Conservation (phyloP, 2,888 invertebrate species). For the Barypeithes pellucidus region DNA sequence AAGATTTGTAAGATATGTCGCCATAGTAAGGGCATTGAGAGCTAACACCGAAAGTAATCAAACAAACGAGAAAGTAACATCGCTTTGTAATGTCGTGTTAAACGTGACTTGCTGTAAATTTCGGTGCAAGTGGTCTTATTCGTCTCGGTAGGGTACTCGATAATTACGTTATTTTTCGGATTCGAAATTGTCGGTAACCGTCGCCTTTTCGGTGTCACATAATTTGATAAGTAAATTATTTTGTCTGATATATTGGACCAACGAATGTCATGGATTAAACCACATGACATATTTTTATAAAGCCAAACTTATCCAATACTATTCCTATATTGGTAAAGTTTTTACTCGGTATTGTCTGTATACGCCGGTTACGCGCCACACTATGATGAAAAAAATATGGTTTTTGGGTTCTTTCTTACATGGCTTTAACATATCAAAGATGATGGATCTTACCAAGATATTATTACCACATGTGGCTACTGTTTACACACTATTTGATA, state of each 20-base stretch:
- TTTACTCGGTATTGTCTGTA: constrained; percentile 8
- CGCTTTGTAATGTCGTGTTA: background rate
- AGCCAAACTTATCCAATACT: background rate
- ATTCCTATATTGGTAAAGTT: background rate
- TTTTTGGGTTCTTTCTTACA: constrained; percentile 19
- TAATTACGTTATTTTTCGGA: too few species aligned
- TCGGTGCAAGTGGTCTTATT: background rate
- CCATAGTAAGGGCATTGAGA: constrained; percentile 18
- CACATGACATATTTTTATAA: too few species aligned
- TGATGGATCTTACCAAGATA: constrained; percentile 45
- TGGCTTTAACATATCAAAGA: constrained; percentile 31
- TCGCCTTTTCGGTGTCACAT: background rate
- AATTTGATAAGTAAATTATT: background rate
- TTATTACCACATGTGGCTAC: constrained; percentile 41
- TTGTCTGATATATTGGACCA: too few species aligned
- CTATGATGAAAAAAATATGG: constrained; percentile 12
- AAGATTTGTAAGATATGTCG: constrained; percentile 6
- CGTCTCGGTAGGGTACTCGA: too few species aligned
- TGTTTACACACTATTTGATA: constrained; percentile 50
- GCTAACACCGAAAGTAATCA: constrained; percentile 8
- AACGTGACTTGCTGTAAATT: background rate
- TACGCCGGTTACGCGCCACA: constrained; percentile 19
- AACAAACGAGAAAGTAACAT: background rate
- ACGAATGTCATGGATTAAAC: too few species aligned
- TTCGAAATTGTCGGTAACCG: background rate